Evolutionary conservation across 2,797 vertebrate species (phyloP), one percentile per base, ranked within the genome.

Genomic region (Sarcophilus harrisii): DNA sequence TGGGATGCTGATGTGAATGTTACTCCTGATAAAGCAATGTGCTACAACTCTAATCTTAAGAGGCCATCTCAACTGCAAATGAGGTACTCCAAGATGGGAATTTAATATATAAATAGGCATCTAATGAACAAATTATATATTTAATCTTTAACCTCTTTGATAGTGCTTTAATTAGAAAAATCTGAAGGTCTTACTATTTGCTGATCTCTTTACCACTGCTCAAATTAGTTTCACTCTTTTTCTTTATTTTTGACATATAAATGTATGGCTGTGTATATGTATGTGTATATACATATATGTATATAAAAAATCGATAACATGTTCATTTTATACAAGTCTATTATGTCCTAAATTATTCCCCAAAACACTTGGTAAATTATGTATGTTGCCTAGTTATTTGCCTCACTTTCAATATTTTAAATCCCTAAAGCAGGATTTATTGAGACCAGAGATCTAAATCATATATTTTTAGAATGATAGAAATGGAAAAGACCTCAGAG

Each of bases 11-110:
- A 58, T 30, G 87, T 52, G 28, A 93, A 10, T 1, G 24, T 54
- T 14, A 54, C 62, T 91, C 55, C 30, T 87, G 30, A 96, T 58
- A 93, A 94, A 95, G 87, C n/a, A 94, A 60, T 57, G 24, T 57
- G 3, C 13, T 38, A 38, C 29, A 92, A 59, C 6, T 9, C 73
- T 87, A 92, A 59, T 58, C n/a, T 62, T 81, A 4, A 57, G 29
- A 27, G 32, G 38, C 10, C 13, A 91, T 92, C 54, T 54, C 57
- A 58, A 24, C 10, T 87, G 38, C 3, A 49, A 45, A 87, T 18
- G 45, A 87, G 28, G 5, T 73, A 92, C 92, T 92, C 52, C 58
- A 12, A 92, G 24, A 92, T 2, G 66, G 57, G 52, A 30, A 91
- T 96, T 18, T 24, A 57, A 93, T 87, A 91, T 90, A 60, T 49